Conservation (phyloP, 2,113 vertebrate species). For the Ictalurus furcatus region DNA sequence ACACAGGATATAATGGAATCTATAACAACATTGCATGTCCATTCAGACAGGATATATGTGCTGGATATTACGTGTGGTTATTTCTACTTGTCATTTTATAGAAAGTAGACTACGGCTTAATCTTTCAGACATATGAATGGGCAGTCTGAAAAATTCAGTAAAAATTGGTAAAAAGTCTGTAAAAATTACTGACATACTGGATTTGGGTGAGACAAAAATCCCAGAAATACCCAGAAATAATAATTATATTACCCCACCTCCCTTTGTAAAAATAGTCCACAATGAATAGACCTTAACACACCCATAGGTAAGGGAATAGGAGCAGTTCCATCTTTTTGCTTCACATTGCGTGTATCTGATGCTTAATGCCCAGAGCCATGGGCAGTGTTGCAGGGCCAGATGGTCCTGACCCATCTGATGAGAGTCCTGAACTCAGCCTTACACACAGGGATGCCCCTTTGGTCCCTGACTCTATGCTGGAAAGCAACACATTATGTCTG, state of each 20-base stretch:
- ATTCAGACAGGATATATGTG: background rate
- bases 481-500: slow-evolving; percentile 7
- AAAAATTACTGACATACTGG: background rate
- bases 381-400: slow-evolving; percentile 37
- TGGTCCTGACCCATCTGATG: slow-evolving; percentile 49
- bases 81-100: background rate
- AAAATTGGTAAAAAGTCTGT: too few relatives aligned
- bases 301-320: background rate
- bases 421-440: slow-evolving; percentile 30
- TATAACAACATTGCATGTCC: background rate
- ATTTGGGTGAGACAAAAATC: background rate
- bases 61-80: too few relatives aligned
- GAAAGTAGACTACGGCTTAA: too few relatives aligned
- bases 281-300: background rate
- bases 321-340: slow-evolving; percentile 41
- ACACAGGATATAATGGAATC: background rate
- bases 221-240: background rate
- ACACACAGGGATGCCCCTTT: slow-evolving; percentile 7
- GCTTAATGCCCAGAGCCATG: slow-evolving; percentile 31
- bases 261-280: background rate
- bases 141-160: background rate
- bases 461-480: slow-evolving; percentile 1
- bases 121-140: background rate
- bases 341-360: slow-evolving; percentile 25
- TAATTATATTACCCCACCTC: background rate